phyloP scores from a whole-genome alignment of 2,797 vertebrate genomes.

The Eulemur mongoz region DNA sequence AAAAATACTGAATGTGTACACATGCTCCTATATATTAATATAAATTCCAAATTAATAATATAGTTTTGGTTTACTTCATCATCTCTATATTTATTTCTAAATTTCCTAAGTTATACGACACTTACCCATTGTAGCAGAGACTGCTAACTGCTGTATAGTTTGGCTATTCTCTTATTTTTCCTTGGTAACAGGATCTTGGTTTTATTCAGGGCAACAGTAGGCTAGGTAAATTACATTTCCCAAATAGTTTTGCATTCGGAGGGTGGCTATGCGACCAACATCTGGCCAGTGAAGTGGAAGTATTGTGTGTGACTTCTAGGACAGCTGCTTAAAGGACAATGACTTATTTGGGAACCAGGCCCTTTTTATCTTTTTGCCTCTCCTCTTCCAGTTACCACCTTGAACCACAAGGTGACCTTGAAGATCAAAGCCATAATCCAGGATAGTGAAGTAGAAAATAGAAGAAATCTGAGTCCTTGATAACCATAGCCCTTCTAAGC shows the following conservation, averaged over 20 bases:
- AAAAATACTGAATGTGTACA: constrained; percentile 19
- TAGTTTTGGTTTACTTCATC: neutral
- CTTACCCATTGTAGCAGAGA: neutral
- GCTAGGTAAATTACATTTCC: neutral
- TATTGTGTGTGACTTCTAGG: neutral
- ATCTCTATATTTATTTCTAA: constrained; percentile 10
- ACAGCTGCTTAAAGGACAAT: neutral
- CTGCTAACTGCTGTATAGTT: neutral
- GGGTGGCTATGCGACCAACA: neutral
- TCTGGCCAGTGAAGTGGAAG: neutral
- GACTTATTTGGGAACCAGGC: neutral
- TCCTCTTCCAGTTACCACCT: neutral
- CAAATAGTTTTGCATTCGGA: neutral
- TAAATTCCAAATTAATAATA: neutral
- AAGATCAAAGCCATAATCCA: neutral
- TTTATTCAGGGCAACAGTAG: neutral
- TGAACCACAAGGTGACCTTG: neutral
- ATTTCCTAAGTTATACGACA: neutral
- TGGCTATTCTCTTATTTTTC: neutral
- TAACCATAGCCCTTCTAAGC: neutral
- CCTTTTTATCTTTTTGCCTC: neutral
- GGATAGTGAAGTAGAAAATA: neutral
- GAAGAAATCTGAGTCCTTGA: neutral
- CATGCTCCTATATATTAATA: neutral
- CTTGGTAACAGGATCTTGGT: neutral